These are phyloP conservation scores for Myiotriccus ornatus DNA, from an alignment of 2,797 vertebrate genomes.

Conservation along the genomic window DNA sequence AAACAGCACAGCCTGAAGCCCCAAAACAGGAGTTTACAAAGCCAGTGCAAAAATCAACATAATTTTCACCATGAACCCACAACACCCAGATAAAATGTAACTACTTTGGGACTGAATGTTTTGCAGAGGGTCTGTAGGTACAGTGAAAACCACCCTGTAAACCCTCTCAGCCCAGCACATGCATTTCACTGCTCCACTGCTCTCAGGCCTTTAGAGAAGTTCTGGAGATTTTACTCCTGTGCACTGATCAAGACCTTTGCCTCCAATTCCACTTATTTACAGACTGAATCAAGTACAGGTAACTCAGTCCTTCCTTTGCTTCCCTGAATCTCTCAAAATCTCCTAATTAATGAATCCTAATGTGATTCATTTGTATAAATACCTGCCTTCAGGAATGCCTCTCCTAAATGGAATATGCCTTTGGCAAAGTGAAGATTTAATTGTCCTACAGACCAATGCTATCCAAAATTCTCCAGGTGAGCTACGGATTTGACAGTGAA, in stretches of 20 bases:
- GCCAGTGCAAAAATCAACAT: neutral
- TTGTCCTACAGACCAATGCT: neutral
- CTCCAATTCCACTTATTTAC: neutral
- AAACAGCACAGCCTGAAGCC: neutral
- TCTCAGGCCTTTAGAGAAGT: neutral
- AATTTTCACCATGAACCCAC: neutral
- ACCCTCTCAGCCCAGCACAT: neutral
- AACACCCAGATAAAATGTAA: neutral
- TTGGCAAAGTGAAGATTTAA: neutral
- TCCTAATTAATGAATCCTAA: neutral
- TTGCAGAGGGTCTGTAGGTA: neutral
- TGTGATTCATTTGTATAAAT: neutral
- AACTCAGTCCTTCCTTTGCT: neutral
- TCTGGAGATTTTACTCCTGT: neutral
- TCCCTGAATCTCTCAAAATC: neutral
- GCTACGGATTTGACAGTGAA: accelerated
- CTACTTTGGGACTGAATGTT: neutral
- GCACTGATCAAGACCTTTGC: neutral
- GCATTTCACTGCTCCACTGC: neutral
- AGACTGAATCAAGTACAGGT: neutral
- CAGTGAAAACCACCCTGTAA: neutral
- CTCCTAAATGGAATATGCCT: neutral
- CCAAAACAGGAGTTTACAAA: neutral
- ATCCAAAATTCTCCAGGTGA: neutral
- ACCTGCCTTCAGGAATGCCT: neutral